These are phyloP conservation scores for Equus przewalskii DNA, from an alignment of 2,113 vertebrate species.

Conservation along the genomic window DNA sequence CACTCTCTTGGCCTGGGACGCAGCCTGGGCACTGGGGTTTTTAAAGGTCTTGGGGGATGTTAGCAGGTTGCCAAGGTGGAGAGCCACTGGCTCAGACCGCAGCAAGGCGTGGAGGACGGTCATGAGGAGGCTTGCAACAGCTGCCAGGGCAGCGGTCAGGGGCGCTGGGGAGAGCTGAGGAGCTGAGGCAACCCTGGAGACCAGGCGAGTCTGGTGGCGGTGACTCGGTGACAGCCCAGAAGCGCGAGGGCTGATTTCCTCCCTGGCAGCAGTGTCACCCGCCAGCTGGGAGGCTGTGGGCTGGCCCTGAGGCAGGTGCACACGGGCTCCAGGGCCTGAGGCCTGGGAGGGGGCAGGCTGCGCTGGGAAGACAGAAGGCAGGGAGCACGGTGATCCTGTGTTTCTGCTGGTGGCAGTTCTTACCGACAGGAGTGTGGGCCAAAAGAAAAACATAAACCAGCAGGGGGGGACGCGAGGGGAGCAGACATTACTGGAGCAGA, in stretches of 20 bases:
- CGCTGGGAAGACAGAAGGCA: neutral
- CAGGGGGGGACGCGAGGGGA: neutral
- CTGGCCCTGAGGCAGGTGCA: neutral
- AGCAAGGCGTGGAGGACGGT: neutral
- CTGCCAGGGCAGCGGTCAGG: neutral
- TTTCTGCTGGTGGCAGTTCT: neutral
- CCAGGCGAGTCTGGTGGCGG: neutral
- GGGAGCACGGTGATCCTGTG: neutral
- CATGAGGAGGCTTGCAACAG: neutral
- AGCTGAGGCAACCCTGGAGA: neutral
- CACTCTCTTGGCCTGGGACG: neutral
- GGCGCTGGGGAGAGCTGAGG: neutral
- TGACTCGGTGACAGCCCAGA: neutral
- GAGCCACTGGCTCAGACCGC: neutral
- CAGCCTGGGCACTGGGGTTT: neutral
- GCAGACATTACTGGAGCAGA: neutral
- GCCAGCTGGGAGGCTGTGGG: neutral
- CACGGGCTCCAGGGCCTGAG: neutral
- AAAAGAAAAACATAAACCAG: neutral
- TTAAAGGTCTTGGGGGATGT: neutral
- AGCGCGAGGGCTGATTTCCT: neutral
- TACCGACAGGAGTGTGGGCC: neutral
- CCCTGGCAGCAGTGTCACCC: neutral
- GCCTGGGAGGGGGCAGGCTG: neutral
- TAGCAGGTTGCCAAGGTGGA: neutral